Percentiles rank a stretch among this genome's conserved stretches.
phyloP scores from a whole-genome alignment of 2,797 vertebrate genomes.

The Natrix natrix region DNA sequence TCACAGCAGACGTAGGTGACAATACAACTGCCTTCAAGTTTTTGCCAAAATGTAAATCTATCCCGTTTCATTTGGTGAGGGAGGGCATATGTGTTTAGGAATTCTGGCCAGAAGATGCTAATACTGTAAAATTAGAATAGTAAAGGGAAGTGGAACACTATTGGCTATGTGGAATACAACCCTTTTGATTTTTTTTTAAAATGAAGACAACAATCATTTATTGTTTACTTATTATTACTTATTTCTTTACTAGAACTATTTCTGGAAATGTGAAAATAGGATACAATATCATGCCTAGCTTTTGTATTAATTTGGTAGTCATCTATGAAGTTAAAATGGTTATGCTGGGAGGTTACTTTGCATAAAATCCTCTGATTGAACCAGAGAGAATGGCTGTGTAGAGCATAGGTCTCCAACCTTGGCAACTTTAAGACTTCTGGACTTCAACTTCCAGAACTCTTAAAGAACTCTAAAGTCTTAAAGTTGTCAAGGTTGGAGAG shows the following conservation, averaged over 20 bases:
- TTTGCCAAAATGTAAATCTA: slow-evolving; percentile 56
- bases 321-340: background rate
- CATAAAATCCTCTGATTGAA: background rate
- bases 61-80: slow-evolving; percentile 25
- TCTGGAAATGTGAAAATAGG: background rate
- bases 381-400: background rate
- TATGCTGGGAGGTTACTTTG: background rate
- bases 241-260: background rate
- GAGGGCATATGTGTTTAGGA: background rate
- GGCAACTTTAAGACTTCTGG: no score
- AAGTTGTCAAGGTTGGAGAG: no score
- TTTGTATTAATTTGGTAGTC: background rate
- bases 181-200: background rate
- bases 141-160: background rate
- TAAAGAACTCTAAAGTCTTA: no score
- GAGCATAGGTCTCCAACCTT: background rate
- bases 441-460: no score
- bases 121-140: background rate
- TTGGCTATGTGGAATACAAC: background rate
- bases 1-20: slow-evolving; percentile 47
- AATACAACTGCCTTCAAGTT: slow-evolving; percentile 42
- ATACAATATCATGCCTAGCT: accelerated
- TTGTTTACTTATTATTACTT: background rate
- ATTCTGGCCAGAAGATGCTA: background rate
- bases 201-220: background rate